Percentiles rank a stretch among this genome's conserved stretches.
These are phyloP conservation scores for Hydrotaea cyrtoneurina DNA, from an alignment of 2,888 invertebrate genomes.

Conservation along the genomic window DNA sequence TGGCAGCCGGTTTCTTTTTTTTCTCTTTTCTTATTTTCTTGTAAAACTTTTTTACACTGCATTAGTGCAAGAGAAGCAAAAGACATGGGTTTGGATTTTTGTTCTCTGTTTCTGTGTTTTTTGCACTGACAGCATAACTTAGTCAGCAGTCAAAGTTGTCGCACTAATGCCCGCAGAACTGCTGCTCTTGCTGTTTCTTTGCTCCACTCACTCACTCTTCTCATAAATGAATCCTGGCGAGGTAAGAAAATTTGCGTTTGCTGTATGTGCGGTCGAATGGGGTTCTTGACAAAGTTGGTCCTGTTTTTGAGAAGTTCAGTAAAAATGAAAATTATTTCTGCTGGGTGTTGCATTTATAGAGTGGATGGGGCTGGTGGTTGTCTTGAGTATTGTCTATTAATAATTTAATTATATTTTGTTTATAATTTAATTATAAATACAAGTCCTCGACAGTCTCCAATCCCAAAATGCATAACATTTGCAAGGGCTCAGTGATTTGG, in stretches of 20 bases:
- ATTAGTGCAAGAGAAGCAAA: conserved; percentile 28
- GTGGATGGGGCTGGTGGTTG: background rate
- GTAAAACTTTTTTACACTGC: conserved; percentile 41
- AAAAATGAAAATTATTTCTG: background rate
- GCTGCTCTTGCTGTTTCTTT: conserved; percentile 22
- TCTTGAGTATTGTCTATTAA: background rate
- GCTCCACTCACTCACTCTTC: background rate
- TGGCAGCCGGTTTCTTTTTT: background rate
- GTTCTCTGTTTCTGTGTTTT: background rate
- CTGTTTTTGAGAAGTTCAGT: background rate
- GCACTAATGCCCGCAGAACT: conserved; percentile 42
- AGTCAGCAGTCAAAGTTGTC: conserved; percentile 58
- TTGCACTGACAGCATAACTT: conserved; percentile 31
- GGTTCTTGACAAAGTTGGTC: conserved; percentile 28
- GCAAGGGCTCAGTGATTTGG: background rate
- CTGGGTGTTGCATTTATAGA: background rate
- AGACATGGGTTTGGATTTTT: background rate
- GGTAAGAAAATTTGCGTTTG: conserved; percentile 22
- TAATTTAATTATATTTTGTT: too few species aligned
- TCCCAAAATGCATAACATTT: too few species aligned
- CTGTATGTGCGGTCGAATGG: conserved; percentile 44
- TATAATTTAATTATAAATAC: conserved; percentile 2
- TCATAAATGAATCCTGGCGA: conserved; percentile 26
- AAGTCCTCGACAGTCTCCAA: background rate
- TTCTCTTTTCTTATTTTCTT: background rate